These are phyloP conservation scores for Sebastiscus tertius DNA, from an alignment of 2,797 vertebrate species.

Conservation along the genomic window DNA sequence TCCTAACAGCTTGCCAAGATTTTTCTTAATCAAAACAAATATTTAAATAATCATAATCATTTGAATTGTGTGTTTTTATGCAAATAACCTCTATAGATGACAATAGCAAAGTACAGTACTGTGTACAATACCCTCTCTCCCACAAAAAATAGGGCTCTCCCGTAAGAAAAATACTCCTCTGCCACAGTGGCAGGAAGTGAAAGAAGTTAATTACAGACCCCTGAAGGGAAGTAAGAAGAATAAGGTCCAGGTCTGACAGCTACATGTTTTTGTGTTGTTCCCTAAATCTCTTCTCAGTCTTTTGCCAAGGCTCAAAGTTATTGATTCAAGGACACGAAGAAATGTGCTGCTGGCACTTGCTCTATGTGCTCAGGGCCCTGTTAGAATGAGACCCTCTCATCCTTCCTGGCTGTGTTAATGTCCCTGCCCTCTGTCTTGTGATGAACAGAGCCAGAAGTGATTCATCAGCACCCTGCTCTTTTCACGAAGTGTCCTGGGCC, in stretches of 20 bases:
- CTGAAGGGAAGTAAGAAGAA: too few species aligned
- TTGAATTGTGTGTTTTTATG: too few species aligned
- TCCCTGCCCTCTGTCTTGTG: constrained; percentile 50
- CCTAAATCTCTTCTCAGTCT: constrained; percentile 4
- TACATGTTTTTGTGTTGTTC: neutral
- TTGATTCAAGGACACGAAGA: constrained; percentile 26
- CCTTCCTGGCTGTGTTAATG: constrained; percentile 55
- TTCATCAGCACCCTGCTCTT: constrained; percentile 68
- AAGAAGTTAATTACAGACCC: too few species aligned
- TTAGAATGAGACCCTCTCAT: constrained; percentile 42
- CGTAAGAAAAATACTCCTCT: too few species aligned
- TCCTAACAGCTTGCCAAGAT: too few species aligned
- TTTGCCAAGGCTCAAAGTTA: constrained; percentile 3
- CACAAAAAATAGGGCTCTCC: too few species aligned
- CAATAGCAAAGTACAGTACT: too few species aligned
- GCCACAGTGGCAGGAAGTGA: too few species aligned
- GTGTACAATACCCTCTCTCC: too few species aligned
- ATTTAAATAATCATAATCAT: too few species aligned
- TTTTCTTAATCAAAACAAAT: too few species aligned
- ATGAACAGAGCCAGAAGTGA: constrained; percentile 64
- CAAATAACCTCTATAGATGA: too few species aligned
- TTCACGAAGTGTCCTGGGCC: constrained; percentile 74
- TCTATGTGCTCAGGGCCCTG: constrained; percentile 20
- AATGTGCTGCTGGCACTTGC: constrained; percentile 2
- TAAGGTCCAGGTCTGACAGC: neutral